Base-by-base conservation (phyloP, 2,113 vertebrate species). In the Petaurus breviceps region DNA sequence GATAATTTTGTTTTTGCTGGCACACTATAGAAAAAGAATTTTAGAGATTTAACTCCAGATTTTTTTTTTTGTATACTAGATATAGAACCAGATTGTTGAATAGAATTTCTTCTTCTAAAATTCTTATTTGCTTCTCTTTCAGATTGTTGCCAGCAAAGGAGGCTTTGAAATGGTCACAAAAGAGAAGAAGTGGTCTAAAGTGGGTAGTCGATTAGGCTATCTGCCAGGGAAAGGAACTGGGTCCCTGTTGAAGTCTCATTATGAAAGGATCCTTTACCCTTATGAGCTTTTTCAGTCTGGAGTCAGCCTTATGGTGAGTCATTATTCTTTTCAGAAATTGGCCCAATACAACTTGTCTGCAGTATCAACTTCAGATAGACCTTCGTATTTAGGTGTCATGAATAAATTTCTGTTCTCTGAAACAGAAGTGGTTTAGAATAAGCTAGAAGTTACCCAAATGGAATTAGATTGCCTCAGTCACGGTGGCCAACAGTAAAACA, bases 231-330 rank as follows among this genome's bases (percentile, higher is more conserved):
- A 99, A 98, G 99, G 99, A 97, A 99, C 99, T 0, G 99, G 99
- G 0, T 99, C 99, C 0, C 97, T 99, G 92, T 98, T 99, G 55
- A 99, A 99, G 95, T 99, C 99, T 49, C 99, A 99, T 97, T 99
- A 99, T 91, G 99, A 99, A 97, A 98, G 99, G 96, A 99, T 99
- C 97, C 99, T 99, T 10, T 99, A 99, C 97, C 99, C 99, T 0
- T 99, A 99, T 3, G 99, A 99, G 93, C 99, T 99, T 95, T 99
- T 99, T 98, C 99, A 99, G 94, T 99, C 99, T n/a, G 99, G 99
- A 90, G 99, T 99, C 96, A 99, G 99, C 90, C 99, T 99, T 54
- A 99, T 99, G 97, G 99, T 99, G 97, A 99, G 99, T 0, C 0
- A 47, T 97, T 12, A n/a, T 96, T 91, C 3, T 96, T 97, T 61